phyloP scores from a whole-genome alignment of 2,888 invertebrate genomes.

The Ochropacha duplaris region DNA sequence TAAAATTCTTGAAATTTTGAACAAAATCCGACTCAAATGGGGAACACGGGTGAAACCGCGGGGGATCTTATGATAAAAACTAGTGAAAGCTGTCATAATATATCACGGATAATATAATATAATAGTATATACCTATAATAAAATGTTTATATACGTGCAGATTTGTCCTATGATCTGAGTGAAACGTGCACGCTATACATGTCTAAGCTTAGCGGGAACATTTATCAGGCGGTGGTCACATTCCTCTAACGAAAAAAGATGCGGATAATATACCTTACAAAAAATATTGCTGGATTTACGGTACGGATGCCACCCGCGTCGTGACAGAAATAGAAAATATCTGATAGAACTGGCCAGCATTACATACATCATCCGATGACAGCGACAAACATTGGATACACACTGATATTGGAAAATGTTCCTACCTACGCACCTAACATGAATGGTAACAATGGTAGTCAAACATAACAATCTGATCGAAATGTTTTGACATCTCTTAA shows the following conservation, averaged over 20 bases:
- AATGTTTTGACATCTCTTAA: neutral
- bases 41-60: too few species aligned
- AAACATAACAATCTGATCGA: neutral
- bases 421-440: neutral
- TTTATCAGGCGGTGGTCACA: constrained; percentile 48
- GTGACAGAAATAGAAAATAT: constrained; percentile 73
- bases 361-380: constrained; percentile 63
- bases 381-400: constrained; percentile 48
- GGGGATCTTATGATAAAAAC: too few species aligned
- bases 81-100: neutral
- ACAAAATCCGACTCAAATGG: too few species aligned
- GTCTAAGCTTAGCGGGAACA: constrained; percentile 42
- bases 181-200: constrained; percentile 1
- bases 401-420: constrained; percentile 20
- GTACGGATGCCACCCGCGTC: constrained; percentile 58
- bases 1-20: too few species aligned
- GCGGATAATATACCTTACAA: constrained; percentile 55
- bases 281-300: constrained; percentile 60
- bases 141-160: neutral
- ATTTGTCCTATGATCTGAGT: too few species aligned
- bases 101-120: neutral
- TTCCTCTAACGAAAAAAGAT: constrained; percentile 60
- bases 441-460: neutral
- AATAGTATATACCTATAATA: neutral
- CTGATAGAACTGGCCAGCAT: constrained; percentile 54